Evolutionary conservation across 2,888 invertebrate species (phyloP).

Genomic region (Notodonta ziczac): DNA sequence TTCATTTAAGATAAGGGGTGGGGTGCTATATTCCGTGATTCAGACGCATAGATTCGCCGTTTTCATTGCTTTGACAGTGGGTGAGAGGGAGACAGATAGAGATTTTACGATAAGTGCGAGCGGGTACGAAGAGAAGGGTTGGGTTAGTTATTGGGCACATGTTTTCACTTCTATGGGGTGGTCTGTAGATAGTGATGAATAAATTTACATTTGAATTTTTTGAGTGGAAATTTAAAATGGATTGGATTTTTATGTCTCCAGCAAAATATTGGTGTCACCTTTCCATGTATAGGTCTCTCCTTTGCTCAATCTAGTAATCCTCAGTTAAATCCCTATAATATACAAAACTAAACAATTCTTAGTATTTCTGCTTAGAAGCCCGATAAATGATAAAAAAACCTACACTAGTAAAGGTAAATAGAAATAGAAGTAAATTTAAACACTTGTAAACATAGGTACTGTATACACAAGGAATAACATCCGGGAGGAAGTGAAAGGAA

Average conservation of each 20-base stretch:
- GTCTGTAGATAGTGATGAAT: constrained; percentile 57
- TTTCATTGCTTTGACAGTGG: constrained; percentile 77
- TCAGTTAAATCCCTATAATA: too few species aligned
- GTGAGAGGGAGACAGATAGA: constrained; percentile 58
- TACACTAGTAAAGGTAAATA: too few species aligned
- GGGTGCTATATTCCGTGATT: constrained; percentile 71
- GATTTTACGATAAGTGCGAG: constrained; percentile 53
- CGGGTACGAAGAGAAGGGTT: constrained; percentile 63
- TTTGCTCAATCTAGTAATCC: not conserved
- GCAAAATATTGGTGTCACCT: not conserved
- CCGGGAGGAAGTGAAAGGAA: not conserved
- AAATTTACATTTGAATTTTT: constrained; percentile 51
- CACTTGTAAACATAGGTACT: too few species aligned
- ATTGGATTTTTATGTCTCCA: constrained; percentile 8
- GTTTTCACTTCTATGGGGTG: constrained; percentile 55
- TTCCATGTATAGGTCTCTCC: not conserved
- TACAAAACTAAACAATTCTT: too few species aligned
- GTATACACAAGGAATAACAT: not conserved
- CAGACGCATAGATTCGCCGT: constrained; percentile 80
- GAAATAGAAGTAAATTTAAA: too few species aligned
- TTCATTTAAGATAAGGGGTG: constrained; percentile 79
- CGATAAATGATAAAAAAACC: too few species aligned
- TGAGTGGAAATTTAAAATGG: constrained; percentile 24
- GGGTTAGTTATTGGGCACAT: constrained; percentile 74
- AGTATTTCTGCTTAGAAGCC: too few species aligned